phyloP scores from a whole-genome alignment of 2,888 invertebrate genomes.

The Amphimallon solstitiale region DNA sequence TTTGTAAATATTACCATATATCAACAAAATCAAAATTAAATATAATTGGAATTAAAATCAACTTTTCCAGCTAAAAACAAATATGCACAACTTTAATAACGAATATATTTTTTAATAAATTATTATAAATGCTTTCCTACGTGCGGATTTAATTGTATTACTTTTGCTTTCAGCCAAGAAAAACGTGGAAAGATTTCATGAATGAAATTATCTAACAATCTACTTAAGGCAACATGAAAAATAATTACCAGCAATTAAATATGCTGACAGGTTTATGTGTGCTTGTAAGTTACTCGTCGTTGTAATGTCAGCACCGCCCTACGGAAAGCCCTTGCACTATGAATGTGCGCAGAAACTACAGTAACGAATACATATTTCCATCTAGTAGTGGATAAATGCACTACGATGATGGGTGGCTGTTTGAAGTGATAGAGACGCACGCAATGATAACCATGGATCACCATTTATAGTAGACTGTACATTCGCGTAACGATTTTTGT shows the following conservation, averaged over 20 bases:
- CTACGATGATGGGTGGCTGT: slow-evolving; percentile 35
- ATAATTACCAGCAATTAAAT: slow-evolving; percentile 49
- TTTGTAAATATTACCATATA: too few species aligned
- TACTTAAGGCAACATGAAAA: slow-evolving; percentile 34
- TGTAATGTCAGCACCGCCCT: slow-evolving; percentile 46
- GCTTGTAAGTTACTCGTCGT: slow-evolving; percentile 37
- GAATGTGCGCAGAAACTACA: slow-evolving; percentile 5
- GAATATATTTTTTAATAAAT: too few species aligned
- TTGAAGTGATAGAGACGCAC: slow-evolving; percentile 24
- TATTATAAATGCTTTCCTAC: too few species aligned
- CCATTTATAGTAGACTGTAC: slow-evolving; percentile 21
- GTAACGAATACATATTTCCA: slow-evolving; percentile 22
- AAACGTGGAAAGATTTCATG: slow-evolving; percentile 7
- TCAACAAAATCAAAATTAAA: too few species aligned
- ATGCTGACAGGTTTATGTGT: slow-evolving; percentile 49
- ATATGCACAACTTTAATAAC: too few species aligned
- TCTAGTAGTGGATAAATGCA: slow-evolving; percentile 33
- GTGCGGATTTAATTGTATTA: background rate
- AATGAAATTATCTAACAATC: slow-evolving; percentile 34
- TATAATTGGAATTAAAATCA: too few species aligned
- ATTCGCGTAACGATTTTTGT: background rate
- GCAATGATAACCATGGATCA: slow-evolving; percentile 15
- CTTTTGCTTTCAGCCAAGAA: background rate
- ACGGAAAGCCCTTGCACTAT: slow-evolving; percentile 46
- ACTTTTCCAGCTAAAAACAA: too few species aligned